Conservation (phyloP, 2,888 invertebrate genomes). For the Notodonta dromedarius region DNA sequence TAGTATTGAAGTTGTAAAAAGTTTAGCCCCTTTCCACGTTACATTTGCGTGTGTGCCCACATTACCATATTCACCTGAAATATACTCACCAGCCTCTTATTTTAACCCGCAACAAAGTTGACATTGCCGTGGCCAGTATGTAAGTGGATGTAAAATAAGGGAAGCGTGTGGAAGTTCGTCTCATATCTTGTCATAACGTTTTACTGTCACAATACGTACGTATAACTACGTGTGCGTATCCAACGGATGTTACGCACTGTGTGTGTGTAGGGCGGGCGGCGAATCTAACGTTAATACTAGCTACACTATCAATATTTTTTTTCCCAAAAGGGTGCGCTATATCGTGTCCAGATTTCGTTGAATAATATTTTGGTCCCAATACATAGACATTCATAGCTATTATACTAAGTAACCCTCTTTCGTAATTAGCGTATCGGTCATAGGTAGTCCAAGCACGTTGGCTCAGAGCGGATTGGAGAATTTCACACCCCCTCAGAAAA, state of each 20-base stretch:
- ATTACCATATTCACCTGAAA: conserved; percentile 30
- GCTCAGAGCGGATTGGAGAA: no score
- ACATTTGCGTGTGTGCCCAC: conserved; percentile 61
- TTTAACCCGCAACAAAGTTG: conserved; percentile 25
- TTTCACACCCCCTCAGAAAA: no score
- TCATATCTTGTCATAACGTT: conserved; percentile 77
- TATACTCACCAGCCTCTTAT: conserved; percentile 22
- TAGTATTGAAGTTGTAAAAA: conserved; percentile 77
- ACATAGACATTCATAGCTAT: no score
- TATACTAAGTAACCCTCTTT: no score
- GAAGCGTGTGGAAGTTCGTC: conserved; percentile 58
- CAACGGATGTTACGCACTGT: conserved; percentile 1
- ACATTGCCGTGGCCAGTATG: conserved; percentile 22
- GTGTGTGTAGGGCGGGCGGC: no score
- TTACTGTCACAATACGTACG: conserved; percentile 65
- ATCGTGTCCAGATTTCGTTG: no score
- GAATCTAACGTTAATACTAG: no score
- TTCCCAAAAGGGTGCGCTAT: no score
- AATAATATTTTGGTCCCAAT: no score
- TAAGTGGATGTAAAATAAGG: conserved; percentile 28
- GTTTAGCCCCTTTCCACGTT: conserved; percentile 68
- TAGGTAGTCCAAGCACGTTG: no score
- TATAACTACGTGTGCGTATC: conserved; percentile 16
- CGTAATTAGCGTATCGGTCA: no score
- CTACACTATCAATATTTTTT: no score